These are phyloP conservation scores for Drosophila barbarae DNA, from an alignment of 2,888 invertebrate species.

Conservation along the genomic window DNA sequence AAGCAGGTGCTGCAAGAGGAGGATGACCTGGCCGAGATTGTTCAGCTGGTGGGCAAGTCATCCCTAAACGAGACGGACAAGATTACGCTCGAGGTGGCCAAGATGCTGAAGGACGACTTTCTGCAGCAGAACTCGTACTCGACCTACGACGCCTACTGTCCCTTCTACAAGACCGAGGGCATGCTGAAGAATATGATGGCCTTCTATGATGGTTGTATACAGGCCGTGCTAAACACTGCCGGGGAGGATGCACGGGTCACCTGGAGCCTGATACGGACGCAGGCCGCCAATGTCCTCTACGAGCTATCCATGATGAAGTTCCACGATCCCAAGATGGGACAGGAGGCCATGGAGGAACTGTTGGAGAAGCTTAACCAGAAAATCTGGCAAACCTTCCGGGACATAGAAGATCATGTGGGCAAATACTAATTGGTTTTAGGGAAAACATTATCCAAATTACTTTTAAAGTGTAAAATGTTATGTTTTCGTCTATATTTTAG, in stretches of 20 bases:
- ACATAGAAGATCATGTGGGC: slow-evolving; percentile 42
- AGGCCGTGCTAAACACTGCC: slow-evolving; percentile 97
- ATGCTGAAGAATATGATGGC: slow-evolving; percentile 99
- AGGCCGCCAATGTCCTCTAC: slow-evolving; percentile 95
- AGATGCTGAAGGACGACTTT: slow-evolving; percentile 99
- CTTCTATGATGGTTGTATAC: slow-evolving; percentile 97
- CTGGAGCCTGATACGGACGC: slow-evolving; percentile 97
- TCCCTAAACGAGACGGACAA: slow-evolving; percentile 99
- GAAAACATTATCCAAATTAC: background rate
- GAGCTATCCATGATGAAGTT: slow-evolving; percentile 99
- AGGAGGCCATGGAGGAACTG: slow-evolving; percentile 16
- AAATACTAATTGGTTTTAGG: background rate
- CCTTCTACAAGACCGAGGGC: slow-evolving; percentile 99
- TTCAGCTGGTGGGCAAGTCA: slow-evolving; percentile 99
- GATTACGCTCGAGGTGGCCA: slow-evolving; percentile 99
- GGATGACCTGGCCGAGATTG: slow-evolving; percentile 99
- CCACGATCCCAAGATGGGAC: slow-evolving; percentile 78
- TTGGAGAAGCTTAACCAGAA: slow-evolving; percentile 28
- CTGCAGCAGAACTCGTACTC: slow-evolving; percentile 99
- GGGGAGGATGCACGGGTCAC: slow-evolving; percentile 99
- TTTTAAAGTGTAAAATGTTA: background rate
- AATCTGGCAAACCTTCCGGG: slow-evolving; percentile 22
- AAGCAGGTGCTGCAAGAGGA: slow-evolving; percentile 99
- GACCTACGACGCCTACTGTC: slow-evolving; percentile 96
- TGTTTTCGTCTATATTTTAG: background rate